Evolutionary conservation across 2,113 vertebrate species (phyloP), one percentile per base, ranked within the genome.

Genomic region (Phoxinus phoxinus): DNA sequence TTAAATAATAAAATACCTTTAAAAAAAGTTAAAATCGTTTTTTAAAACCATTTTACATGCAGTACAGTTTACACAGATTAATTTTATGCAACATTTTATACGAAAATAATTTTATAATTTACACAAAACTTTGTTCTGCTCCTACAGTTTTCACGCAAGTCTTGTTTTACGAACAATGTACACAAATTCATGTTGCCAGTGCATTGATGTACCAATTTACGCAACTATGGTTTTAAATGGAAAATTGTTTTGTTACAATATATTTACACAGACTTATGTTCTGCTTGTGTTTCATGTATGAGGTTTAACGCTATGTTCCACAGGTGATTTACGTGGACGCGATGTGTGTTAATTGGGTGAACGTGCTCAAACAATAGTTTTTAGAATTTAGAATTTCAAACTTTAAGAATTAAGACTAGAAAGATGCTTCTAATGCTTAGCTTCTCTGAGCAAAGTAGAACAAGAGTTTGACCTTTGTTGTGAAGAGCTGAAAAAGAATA

Each of bases 391-490:
- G 41, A 37, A 37, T 37, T 7, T 37, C 37, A 37, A 41, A 41
- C 41, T 41, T 25, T 46, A 46, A 41, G 41, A 46, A 46, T 44
- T 25, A 25, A 78, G 21, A 78, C 4, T 78, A 58, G 1, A 78
- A 37, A 78, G 21, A n/a, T 78, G 30, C 53, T 7, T 53, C 51
- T 56, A 56, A 56, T 21, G 19, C 51, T 7, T 21, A 56, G 51
- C 51, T 73, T 46, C 25, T 58, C 5, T 23, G 9, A 37, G 48
- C 30, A 58, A 77, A 58, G 75, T 63, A 63, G 58, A 35, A 25
- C 23, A 48, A 37, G 73, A 75, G 21, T 61, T 61, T 79, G 77
- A 27, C 58, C 32, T 44, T 44, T 63, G 56, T 44, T 80, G 56
- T n/a, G 12, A 44, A 61, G 5, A 79, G 58, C 13, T 15, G 23